Base-by-base conservation (phyloP, 2,797 vertebrate species). In the Spheniscus humboldti region DNA sequence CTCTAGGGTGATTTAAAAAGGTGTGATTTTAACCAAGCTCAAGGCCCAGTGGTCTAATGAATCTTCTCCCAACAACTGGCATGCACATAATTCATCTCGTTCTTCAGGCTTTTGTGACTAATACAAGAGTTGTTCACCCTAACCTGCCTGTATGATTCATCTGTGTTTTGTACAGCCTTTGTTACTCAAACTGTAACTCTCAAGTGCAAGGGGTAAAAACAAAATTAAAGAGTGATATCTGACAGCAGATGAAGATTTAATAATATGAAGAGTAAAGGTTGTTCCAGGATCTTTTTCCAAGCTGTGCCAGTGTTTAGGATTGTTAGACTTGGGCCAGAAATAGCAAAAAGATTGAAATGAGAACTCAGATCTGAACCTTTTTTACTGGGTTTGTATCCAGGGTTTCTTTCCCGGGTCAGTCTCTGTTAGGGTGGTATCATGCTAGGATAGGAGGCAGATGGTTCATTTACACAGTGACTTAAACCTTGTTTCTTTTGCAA, bases 1-100 rank as follows among this genome's bases (percentile, higher is more conserved):
- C 90, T 90, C 37, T 43, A 67, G 52, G n/a, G 71, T 94, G 92
- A 97, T 96, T 92, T 93, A 95, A 78, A 95, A 93, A 53, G 35
- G 67, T 23, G 25, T 63, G 74, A 93, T 94, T 96, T 96, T 95
- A 93, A 92, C 93, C 86, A 96, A 88, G 83, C 92, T 95, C 94
- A 96, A 95, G 92, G 90, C 80, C 83, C 62, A 82, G 63, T 79
- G 57, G n/a, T 90, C 67, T 74, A 90, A 95, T 95, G 83, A 94
- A 93, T 97, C 96, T 93, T 95, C 68, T 85, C 55, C 63, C 67
- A 85, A 53, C 0, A 2, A 95, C 80, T 95, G 90, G 86, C 86
- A 92, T 53, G 43, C 53, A 74, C 91, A 78, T 92, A 94, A 92
- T 50, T 95, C 63, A 92, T 81, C 55, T 73, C 5, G 0, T 92